Base-by-base conservation (phyloP, 2,113 vertebrate species). In the Silurus asotus region DNA sequence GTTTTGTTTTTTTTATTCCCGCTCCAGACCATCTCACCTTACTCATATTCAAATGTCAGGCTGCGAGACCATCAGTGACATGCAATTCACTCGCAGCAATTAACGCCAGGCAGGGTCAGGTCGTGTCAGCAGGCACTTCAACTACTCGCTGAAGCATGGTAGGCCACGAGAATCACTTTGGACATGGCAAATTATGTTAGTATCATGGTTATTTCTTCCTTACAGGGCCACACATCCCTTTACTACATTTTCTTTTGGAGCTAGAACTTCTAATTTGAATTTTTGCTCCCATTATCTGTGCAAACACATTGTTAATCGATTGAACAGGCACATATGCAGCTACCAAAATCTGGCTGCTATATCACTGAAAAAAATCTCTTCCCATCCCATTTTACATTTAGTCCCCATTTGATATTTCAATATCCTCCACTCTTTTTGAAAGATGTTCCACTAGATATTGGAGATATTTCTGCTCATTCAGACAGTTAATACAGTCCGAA, bases 21-120 rank as follows among this genome's bases (percentile, higher is more conserved):
- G 53, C 69, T 9, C 28, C 80, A 79, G 83, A 28, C 86, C 69
- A 61, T 86, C 61, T 87, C 79, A 82, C 78, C 74, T 62, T 75
- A 75, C 69, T 84, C 79, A 86, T 86, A 86, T 88, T 87, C 76
- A 84, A 75, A 79, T 83, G 81, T 70, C 84, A 81, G n/a, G 45
- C 77, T 76, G 72, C 62, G 2, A 76, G 81, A 70, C 84, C 49
- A 51, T 25, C n/a, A 25, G 72, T 83, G 87, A 87, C 75, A 76
- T 81, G 85, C 83, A 90, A 89, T 88, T 86, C 56, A 58, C 82
- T 86, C 23, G 56, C 83, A 59, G 55, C 80, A 86, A 83, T 89
- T 89, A 88, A 56, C 25, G 5, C 11, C 48, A 83, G 80, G 81
- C 86, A 67, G 25, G 81, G 83, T 84, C 53, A 59, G 85, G 53